Evolutionary conservation across 2,113 vertebrate genomes (phyloP), one percentile per base, ranked within the genome.

Genomic region (Serranochromis macrocephalus): DNA sequence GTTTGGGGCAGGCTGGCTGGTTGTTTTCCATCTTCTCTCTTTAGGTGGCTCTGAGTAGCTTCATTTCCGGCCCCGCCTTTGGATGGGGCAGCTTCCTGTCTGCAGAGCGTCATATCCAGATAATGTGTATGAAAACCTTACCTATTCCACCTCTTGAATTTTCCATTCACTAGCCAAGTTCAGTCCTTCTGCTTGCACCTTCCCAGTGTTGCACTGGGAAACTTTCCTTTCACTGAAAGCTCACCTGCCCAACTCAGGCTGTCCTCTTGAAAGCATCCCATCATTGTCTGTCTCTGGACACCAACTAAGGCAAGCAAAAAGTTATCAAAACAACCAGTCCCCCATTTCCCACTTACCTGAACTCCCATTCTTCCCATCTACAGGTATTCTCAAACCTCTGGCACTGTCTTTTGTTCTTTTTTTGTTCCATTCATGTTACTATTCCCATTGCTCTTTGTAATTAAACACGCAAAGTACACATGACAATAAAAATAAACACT

Each of bases 61-160:
- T 66, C 4, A 66, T 66, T 66, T 36, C 1, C 0, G 0, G 61
- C 61, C 61, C 17, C 3, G 1, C 31, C 31, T 63, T 63, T 63
- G 31, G 58, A 0, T 63, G 58, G 17, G 31, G 58, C 2, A n/a
- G 9, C 31, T 38, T 66, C 61, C 61, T 66, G 61, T 66, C 61
- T 66, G 33, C 17, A 38, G 61, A 5, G 17, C 3, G 1, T 7
- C 1, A 1, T n/a, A n/a, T 36, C 61, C 6, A 36, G 9, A 3
- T 66, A n/a, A 12, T 63, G 9, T n/a, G 31, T 63, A 36, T 36
- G 58, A 0, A 63, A 36, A 36, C 0, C 58, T 63, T 33, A 33
- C 16, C 57, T 10, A 61, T 33, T 61, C 5, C 57, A 11, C 58
- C 4, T 36, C 61, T 36, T 36, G 31, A n/a, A 66, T 66, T 66